A percentile compares a stretch with the other conserved stretches of the same genome.
phyloP scores from a whole-genome alignment of 2,797 vertebrate species.

The Limnodromus scolopaceus region DNA sequence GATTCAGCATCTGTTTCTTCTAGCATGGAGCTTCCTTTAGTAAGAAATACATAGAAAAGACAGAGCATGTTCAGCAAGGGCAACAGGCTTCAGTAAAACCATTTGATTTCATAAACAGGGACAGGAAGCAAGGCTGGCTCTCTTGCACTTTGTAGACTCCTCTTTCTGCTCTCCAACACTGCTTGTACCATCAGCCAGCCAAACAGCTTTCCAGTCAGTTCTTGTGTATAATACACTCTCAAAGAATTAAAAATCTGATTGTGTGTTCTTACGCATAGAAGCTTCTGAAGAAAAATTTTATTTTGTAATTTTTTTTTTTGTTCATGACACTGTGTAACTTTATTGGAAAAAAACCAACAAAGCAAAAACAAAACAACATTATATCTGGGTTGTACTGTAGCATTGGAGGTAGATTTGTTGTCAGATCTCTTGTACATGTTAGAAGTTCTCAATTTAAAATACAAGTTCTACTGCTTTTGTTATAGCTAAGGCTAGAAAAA shows the following conservation, averaged over 20 bases:
- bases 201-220: not conserved
- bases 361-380: not conserved
- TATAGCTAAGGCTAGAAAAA: not conserved
- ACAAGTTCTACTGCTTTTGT: fast-evolving
- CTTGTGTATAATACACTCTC: not conserved
- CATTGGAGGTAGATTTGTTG: not conserved
- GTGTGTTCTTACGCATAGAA: not conserved
- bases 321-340: not conserved
- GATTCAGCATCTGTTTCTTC: not conserved
- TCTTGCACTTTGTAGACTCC: not conserved
- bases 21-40: not conserved
- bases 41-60: not conserved
- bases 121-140: not conserved
- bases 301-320: not conserved
- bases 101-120: not conserved
- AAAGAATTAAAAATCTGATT: not conserved
- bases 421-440: not conserved
- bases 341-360: not conserved
- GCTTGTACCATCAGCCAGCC: not conserved
- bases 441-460: not conserved
- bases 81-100: not conserved
- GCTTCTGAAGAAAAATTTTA: not conserved
- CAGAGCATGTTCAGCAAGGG: not conserved
- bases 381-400: not conserved
- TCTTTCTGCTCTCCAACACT: not conserved